phyloP scores from a whole-genome alignment of 2,113 vertebrate genomes.

The Gallinago media region DNA sequence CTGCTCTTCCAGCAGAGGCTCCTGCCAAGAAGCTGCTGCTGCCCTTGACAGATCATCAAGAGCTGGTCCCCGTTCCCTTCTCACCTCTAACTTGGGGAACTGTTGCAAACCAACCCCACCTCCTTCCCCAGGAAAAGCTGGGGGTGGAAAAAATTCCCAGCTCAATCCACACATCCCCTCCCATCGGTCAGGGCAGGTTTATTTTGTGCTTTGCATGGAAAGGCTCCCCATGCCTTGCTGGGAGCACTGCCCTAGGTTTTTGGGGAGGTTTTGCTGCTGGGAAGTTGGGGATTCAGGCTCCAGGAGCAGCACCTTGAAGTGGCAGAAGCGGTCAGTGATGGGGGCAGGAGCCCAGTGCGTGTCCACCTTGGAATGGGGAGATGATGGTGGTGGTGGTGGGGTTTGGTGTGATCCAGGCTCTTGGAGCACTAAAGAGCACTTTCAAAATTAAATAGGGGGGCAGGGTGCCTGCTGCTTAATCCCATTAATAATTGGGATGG shows the following conservation, averaged over 20 bases:
- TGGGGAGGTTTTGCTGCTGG: not conserved
- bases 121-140: not conserved
- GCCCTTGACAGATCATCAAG: slow-evolving; percentile 52
- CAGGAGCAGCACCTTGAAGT: not conserved
- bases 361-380: not conserved
- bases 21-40: slow-evolving; percentile 47
- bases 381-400: too few species aligned
- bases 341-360: not conserved
- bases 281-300: not conserved
- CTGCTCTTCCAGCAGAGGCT: not conserved
- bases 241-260: not conserved
- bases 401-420: not conserved
- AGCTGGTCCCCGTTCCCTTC: not conserved
- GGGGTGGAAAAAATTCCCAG: not conserved
- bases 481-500: not conserved
- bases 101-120: not conserved
- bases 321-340: not conserved
- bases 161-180: not conserved
- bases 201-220: not conserved
- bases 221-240: accelerated
- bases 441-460: not conserved
- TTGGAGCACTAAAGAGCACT: not conserved
- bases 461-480: not conserved
- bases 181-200: accelerated
- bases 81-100: not conserved